These are phyloP conservation scores for Carlito syrichta DNA, from an alignment of 2,113 vertebrate genomes.

Conservation along the genomic window DNA sequence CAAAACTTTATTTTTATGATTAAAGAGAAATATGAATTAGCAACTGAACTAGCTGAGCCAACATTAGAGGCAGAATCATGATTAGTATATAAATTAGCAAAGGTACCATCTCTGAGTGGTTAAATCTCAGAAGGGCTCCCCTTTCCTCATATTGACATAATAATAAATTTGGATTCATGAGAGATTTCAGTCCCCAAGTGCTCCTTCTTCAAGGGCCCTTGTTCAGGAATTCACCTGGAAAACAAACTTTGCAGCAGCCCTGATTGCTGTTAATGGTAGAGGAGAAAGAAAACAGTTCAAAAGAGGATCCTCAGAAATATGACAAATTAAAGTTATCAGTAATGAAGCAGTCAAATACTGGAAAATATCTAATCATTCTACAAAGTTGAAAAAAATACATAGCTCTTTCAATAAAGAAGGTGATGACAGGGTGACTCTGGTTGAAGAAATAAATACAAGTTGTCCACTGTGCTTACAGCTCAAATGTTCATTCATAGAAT, in stretches of 20 bases:
- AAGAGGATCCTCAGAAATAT: not conserved
- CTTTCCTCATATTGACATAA: not conserved
- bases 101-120: not conserved
- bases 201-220: not conserved
- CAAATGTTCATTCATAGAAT: not conserved
- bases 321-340: not conserved
- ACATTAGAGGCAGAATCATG: not conserved
- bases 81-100: not conserved
- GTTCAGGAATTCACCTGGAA: not conserved
- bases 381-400: not conserved
- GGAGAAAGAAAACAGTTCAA: not conserved
- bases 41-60: not conserved
- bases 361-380: not conserved
- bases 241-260: not conserved
- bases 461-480: not conserved
- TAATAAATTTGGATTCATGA: not conserved
- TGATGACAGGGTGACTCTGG: not conserved
- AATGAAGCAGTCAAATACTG: not conserved
- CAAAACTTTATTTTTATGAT: not conserved
- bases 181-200: not conserved
- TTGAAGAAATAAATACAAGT: slow-evolving; percentile 1
- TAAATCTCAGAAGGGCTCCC: not conserved
- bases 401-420: not conserved
- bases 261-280: not conserved
- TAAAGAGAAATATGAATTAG: not conserved